Evolutionary conservation across 1,140 invertebrate species (phyloP), one percentile per base, ranked within the genome.

Genomic region (Drosophila grimshawi): DNA sequence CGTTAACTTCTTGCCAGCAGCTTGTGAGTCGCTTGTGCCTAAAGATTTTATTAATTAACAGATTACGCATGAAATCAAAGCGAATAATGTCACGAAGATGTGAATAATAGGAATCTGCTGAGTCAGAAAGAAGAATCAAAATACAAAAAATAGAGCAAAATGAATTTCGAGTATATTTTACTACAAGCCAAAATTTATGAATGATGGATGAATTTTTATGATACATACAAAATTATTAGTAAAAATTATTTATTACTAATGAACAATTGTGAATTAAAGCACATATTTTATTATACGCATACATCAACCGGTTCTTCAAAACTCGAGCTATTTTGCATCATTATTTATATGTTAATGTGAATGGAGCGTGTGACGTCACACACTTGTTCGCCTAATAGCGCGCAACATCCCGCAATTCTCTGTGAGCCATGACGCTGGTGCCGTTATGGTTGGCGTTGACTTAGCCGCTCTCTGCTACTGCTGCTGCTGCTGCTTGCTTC

Each of bases 391-490:
- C n/a, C 1, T 39, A n/a, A 45, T 10, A 53, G 29, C 10, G 41
- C 52, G 37, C 48, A 57, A 55, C 48, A 61, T 64, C 11, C 45
- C 35, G 19, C 29, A 71, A 46, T 11, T 39, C 41, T 53, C 41
- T 35, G 5, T 37, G 61, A 41, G 19, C 35, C 45, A 35, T 61
- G 48, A 48, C 55, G 67, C 11, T 48, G 41, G 59, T 35, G 55
- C 30, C 55, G 56, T 59, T 57, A 32, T 35, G 49, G 11, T 53
- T 69, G 49, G 56, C 35, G 57, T 37, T 64, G 60, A 43, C 48
- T 59, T 55, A 64, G 59, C 48, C 62, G 65, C 77, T 85, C 62
- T 76, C 71, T 70, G 56, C 43, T 70, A 55, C 64, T 56, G 52
- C 43, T 60, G 64, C 43, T 70, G 63, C 64, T 56, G 52, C 43